Conservation (phyloP, 2,113 vertebrate genomes). For the Danio rerio region DNA sequence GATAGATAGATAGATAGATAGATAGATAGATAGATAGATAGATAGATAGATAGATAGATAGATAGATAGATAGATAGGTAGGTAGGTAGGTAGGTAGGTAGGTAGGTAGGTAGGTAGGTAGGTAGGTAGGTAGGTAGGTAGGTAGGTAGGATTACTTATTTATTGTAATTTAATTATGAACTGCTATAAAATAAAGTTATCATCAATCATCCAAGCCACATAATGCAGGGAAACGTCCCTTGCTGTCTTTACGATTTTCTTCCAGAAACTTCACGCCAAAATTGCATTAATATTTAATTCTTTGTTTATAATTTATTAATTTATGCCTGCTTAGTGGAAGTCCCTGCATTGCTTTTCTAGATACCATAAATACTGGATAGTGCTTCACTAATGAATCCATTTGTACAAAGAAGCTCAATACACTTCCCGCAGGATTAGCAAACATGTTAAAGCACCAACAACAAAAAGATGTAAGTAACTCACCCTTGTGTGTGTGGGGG, state of each 20-base stretch:
- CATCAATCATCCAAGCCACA: too few species aligned
- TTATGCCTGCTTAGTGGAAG: conserved; percentile 2
- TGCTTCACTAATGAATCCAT: conserved; percentile 4
- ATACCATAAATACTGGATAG: conserved; percentile 12
- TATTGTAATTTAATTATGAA: too few species aligned
- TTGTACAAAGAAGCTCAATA: not conserved
- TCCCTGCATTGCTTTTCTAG: conserved; percentile 3
- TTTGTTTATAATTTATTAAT: conserved; percentile 22
- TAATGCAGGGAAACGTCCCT: not conserved
- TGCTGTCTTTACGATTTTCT: not conserved
- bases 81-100: too few species aligned
- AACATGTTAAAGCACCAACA: not conserved
- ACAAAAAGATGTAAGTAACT: not conserved
- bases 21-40: too few species aligned
- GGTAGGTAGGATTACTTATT: too few species aligned
- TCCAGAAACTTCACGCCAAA: not conserved
- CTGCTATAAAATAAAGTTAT: too few species aligned
- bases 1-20: too few species aligned
- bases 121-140: too few species aligned
- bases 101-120: too few species aligned
- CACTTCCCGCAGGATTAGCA: conserved; percentile 17
- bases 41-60: too few species aligned
- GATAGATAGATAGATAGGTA: too few species aligned
- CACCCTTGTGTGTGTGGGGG: not conserved
- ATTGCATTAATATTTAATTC: conserved; percentile 7